Conservation (phyloP, 2,888 invertebrate species). For the Lypha dubia region DNA sequence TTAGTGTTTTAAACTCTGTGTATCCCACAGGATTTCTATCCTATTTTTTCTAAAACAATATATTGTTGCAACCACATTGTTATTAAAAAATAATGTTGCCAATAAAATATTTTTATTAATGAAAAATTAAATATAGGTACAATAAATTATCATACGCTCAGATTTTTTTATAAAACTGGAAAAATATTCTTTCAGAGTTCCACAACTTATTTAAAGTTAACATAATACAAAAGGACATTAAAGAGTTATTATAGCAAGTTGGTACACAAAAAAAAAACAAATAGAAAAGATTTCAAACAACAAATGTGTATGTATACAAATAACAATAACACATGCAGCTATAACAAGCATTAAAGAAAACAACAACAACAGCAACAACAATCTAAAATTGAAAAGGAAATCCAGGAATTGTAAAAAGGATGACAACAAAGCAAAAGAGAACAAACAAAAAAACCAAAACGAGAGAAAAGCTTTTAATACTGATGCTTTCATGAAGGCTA, state of each 20-base stretch:
- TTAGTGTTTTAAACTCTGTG: too few species aligned
- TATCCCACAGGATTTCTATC: too few species aligned
- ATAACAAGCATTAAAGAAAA: constrained; percentile 12
- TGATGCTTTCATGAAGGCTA: constrained; percentile 83
- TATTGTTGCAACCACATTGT: too few species aligned
- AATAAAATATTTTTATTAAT: too few species aligned
- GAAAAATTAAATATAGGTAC: too few species aligned
- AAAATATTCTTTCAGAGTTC: background rate
- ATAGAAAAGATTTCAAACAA: too few species aligned
- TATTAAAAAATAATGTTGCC: too few species aligned
- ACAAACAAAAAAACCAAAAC: constrained; percentile 40
- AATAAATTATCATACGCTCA: too few species aligned
- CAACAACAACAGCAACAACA: constrained; percentile 45
- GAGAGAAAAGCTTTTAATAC: constrained; percentile 82
- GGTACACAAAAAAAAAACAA: constrained; percentile 12
- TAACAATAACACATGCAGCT: constrained; percentile 22
- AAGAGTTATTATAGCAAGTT: constrained; percentile 11
- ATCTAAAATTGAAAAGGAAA: constrained; percentile 59
- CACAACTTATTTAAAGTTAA: background rate
- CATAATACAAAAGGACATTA: background rate
- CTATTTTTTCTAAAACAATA: too few species aligned
- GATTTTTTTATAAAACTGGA: background rate
- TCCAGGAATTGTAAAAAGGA: constrained; percentile 41
- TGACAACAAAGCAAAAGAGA: constrained; percentile 30
- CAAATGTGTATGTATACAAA: constrained; percentile 1